Conservation (phyloP, 2,797 vertebrate genomes). For the Gymnodraco acuticeps region DNA sequence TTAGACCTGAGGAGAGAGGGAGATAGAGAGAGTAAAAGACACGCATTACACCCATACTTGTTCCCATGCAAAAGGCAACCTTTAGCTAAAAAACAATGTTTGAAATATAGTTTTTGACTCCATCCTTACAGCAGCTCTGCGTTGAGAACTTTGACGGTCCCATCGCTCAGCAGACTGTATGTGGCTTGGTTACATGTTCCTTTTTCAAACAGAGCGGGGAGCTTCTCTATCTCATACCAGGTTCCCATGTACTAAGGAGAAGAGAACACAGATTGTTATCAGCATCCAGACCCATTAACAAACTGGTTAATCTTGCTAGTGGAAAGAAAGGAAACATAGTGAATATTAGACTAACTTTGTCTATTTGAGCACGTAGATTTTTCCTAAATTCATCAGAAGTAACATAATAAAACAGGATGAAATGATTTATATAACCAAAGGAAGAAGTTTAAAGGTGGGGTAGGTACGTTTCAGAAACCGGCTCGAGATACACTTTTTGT, state of each 20-base stretch:
- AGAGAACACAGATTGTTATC: background rate
- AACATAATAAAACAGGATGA: too few species aligned
- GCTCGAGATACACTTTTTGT: too few species aligned
- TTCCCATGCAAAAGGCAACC: too few species aligned
- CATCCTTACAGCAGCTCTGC: slow-evolving; percentile 64
- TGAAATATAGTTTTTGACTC: background rate
- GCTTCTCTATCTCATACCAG: slow-evolving; percentile 90
- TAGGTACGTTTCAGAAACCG: too few species aligned
- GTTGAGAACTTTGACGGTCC: slow-evolving; percentile 50
- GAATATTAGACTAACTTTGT: too few species aligned
- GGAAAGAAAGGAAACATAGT: too few species aligned
- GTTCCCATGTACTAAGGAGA: slow-evolving; percentile 79
- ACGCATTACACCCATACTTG: background rate
- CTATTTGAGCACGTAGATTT: too few species aligned
- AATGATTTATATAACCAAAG: too few species aligned
- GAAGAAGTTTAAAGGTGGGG: too few species aligned
- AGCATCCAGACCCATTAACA: background rate
- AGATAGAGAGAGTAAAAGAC: background rate
- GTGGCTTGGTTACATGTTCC: slow-evolving; percentile 85
- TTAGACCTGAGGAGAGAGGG: slow-evolving; percentile 66
- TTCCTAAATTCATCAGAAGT: too few species aligned
- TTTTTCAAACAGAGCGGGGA: slow-evolving; percentile 82
- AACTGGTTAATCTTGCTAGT: too few species aligned
- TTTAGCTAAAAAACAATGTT: background rate
- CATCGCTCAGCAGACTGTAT: slow-evolving; percentile 70